Conservation (phyloP, 2,113 vertebrate genomes). For the Ailuropoda melanoleuca region DNA sequence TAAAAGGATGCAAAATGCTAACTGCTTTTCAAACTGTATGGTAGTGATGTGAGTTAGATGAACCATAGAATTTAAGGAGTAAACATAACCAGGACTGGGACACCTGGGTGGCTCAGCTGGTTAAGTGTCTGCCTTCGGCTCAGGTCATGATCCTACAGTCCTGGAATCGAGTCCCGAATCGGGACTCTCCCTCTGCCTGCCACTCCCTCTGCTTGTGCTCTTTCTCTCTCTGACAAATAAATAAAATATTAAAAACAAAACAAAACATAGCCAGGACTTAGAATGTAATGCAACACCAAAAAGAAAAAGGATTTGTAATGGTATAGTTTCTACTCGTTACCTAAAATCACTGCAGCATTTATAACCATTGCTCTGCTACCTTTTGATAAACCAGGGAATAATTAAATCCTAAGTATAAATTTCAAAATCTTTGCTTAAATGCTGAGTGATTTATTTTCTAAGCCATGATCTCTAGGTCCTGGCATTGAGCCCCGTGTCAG, state of each 20-base stretch:
- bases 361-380: not conserved
- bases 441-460: slow-evolving; percentile 29
- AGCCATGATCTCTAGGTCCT: not conserved
- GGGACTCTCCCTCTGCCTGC: too few relatives aligned
- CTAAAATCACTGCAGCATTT: not conserved
- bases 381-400: slow-evolving; percentile 8
- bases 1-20: not conserved
- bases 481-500: too few relatives aligned
- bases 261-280: not conserved
- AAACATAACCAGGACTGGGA: not conserved
- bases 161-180: too few relatives aligned
- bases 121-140: too few relatives aligned
- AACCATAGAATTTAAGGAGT: not conserved
- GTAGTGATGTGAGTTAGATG: not conserved
- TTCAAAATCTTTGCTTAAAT: slow-evolving; percentile 38
- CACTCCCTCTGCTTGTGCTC: too few relatives aligned
- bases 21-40: not conserved
- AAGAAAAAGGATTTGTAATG: not conserved
- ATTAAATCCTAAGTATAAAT: slow-evolving; percentile 12
- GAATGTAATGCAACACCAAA: not conserved
- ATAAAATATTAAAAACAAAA: too few relatives aligned
- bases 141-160: too few relatives aligned
- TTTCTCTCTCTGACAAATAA: too few relatives aligned
- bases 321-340: not conserved
- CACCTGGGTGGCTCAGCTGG: too few relatives aligned